These are phyloP conservation scores for Passer domesticus DNA, from an alignment of 2,113 vertebrate species.

Conservation along the genomic window DNA sequence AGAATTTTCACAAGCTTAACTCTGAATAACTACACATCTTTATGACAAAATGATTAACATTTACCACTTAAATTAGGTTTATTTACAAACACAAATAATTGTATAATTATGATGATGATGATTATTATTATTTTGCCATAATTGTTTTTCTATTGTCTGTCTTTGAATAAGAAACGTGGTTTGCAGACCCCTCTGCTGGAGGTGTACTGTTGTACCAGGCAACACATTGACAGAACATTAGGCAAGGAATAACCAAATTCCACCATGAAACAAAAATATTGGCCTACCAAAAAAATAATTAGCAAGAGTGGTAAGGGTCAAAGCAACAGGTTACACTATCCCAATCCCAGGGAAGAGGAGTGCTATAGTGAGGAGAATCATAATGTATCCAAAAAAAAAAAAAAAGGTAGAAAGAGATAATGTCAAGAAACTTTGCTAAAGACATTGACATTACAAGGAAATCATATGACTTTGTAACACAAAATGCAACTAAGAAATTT, in stretches of 20 bases:
- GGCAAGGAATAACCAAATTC: neutral
- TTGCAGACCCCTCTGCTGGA: neutral
- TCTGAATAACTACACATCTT: neutral
- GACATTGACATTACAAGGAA: neutral
- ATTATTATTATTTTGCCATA: neutral
- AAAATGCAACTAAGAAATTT: neutral
- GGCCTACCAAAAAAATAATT: neutral
- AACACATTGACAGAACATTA: neutral
- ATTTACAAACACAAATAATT: neutral
- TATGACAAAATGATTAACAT: neutral
- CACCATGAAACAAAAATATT: neutral
- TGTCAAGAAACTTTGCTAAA: neutral
- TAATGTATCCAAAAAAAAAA: neutral
- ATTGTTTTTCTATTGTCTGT: neutral
- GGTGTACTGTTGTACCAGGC: neutral
- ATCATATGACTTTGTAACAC: neutral
- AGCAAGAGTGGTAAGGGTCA: neutral
- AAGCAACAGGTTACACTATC: neutral
- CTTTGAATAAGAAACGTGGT: neutral
- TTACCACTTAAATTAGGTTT: neutral
- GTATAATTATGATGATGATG: neutral
- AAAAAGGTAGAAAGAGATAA: neutral
- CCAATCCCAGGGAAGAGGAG: neutral
- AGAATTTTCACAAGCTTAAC: neutral
- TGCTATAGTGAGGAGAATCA: neutral